These are phyloP conservation scores for Alloplasta piceator DNA, from an alignment of 2,888 invertebrate genomes.

Conservation along the genomic window DNA sequence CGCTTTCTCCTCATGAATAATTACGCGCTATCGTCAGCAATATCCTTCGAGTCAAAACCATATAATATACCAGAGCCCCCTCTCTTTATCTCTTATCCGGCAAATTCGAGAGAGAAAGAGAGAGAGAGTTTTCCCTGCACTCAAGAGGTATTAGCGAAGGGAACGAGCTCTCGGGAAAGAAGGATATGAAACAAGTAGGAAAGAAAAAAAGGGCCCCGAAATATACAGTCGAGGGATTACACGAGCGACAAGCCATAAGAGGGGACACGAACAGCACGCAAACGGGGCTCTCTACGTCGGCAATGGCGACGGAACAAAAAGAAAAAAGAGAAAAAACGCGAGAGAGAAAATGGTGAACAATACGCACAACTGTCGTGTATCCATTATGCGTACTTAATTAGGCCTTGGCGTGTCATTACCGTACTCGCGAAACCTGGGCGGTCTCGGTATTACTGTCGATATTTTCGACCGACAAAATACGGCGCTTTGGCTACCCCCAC, in stretches of 20 bases:
- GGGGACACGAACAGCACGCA: slow-evolving; percentile 42
- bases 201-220: slow-evolving; percentile 55
- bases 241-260: slow-evolving; percentile 39
- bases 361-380: slow-evolving; percentile 79
- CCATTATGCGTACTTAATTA: slow-evolving; percentile 81
- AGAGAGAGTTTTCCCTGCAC: slow-evolving; percentile 37
- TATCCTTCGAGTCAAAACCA: slow-evolving; percentile 58
- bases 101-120: background rate
- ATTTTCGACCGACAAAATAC: slow-evolving; percentile 30
- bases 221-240: slow-evolving; percentile 59
- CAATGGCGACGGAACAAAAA: slow-evolving; percentile 44
- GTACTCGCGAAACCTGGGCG: slow-evolving; percentile 47
- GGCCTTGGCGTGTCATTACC: slow-evolving; percentile 73
- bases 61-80: slow-evolving; percentile 44
- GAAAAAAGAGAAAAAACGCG: slow-evolving; percentile 14
- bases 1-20: slow-evolving; percentile 60
- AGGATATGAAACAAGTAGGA: slow-evolving; percentile 29
- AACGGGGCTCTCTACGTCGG: slow-evolving; percentile 26
- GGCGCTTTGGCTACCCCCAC: slow-evolving; percentile 13
- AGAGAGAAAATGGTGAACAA: slow-evolving; percentile 65
- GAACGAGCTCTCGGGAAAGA: slow-evolving; percentile 37
- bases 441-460: slow-evolving; percentile 32
- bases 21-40: slow-evolving; percentile 62
- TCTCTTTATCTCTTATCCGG: background rate
- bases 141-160: slow-evolving; percentile 54